Conservation (phyloP, 2,797 vertebrate species). For the Garrulus glandarius region DNA sequence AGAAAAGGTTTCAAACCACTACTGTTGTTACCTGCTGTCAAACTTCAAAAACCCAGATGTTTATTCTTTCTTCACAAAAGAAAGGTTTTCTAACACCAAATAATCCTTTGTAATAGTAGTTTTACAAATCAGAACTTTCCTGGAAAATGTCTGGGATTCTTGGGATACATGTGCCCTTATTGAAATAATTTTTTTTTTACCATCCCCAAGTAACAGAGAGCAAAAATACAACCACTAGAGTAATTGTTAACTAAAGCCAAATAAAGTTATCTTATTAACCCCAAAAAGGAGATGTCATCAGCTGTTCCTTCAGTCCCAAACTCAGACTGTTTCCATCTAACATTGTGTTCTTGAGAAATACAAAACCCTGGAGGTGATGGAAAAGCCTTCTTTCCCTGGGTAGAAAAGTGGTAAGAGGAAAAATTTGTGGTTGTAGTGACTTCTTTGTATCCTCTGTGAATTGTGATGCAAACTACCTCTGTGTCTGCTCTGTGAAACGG, state of each 20-base stretch:
- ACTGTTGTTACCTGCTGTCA: background rate
- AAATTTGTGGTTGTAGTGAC: background rate
- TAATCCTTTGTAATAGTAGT: background rate
- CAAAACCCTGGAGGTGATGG: background rate
- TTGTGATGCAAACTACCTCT: background rate
- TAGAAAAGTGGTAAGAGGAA: background rate
- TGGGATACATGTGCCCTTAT: background rate
- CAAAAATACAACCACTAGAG: background rate
- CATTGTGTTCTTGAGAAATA: background rate
- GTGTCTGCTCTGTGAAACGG: background rate
- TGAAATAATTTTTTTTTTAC: background rate
- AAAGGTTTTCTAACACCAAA: background rate
- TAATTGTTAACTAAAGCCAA: background rate
- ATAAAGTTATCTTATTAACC: background rate
- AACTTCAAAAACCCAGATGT: background rate
- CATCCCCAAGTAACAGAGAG: background rate
- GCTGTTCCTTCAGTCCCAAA: background rate
- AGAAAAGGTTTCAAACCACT: background rate
- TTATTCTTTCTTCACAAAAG: background rate
- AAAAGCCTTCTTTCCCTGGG: background rate
- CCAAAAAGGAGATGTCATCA: background rate
- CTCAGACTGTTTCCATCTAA: background rate
- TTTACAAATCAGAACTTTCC: background rate
- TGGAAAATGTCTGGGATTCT: background rate
- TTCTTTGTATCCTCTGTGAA: background rate